Evolutionary conservation across 2,113 vertebrate species (phyloP).

Genomic region (Laticauda colubrina): DNA sequence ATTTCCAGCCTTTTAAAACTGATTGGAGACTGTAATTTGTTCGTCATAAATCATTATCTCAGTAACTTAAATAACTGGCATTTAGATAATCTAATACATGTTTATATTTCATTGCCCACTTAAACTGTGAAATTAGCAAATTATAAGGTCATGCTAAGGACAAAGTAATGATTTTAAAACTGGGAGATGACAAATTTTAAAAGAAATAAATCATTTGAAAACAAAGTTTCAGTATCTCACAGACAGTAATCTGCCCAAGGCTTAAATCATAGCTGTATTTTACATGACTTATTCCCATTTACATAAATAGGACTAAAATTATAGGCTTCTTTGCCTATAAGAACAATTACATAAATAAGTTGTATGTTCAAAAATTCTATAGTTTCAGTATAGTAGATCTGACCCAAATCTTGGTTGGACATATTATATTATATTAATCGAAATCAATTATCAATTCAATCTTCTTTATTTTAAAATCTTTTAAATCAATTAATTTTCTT

Average conservation of each 20-base stretch:
- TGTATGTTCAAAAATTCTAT: background rate
- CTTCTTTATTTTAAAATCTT: background rate
- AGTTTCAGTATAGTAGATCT: background rate
- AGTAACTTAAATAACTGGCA: constrained; percentile 22
- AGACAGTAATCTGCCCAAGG: background rate
- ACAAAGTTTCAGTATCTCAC: constrained; percentile 12
- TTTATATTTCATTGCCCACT: constrained; percentile 35
- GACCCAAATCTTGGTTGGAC: background rate
- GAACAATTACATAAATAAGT: background rate
- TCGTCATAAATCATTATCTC: constrained; percentile 35
- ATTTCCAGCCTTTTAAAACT: constrained; percentile 25
- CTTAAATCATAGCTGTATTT: background rate
- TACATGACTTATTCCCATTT: background rate
- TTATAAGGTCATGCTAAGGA: constrained; percentile 29
- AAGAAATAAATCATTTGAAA: constrained; percentile 28
- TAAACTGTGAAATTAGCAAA: constrained; percentile 37
- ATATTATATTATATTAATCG: background rate
- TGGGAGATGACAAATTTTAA: constrained; percentile 4
- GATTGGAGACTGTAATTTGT: constrained; percentile 36
- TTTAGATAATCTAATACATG: constrained; percentile 27
- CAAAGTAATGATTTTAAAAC: constrained; percentile 37
- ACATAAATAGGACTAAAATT: background rate
- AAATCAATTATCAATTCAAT: background rate
- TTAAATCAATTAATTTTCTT: background rate
- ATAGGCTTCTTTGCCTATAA: background rate